phyloP scores from a whole-genome alignment of 1,140 invertebrate species.

The Eufriesea mexicana region DNA sequence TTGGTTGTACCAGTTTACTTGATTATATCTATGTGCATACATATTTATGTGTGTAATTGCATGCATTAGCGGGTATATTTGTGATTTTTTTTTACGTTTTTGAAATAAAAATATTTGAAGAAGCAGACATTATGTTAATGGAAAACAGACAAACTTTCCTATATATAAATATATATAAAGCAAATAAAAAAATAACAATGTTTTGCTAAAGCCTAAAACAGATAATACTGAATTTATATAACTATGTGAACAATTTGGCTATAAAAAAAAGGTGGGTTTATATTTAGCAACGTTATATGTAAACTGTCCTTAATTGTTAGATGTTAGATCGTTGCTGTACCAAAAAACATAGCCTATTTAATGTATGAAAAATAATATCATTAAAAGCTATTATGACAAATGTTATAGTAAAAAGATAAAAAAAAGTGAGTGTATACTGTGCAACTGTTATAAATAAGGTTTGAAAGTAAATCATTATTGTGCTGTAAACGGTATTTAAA shows the following conservation, averaged over 20 bases:
- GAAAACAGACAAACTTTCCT: slow-evolving; percentile 42
- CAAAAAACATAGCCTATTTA: slow-evolving; percentile 64
- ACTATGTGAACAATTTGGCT: slow-evolving; percentile 53
- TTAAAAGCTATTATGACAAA: slow-evolving; percentile 59
- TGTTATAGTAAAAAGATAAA: slow-evolving; percentile 53
- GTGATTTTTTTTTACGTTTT: slow-evolving; percentile 12
- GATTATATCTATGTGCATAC: slow-evolving; percentile 17
- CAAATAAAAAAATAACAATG: slow-evolving; percentile 38
- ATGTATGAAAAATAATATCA: slow-evolving; percentile 57
- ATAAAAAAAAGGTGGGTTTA: slow-evolving; percentile 59
- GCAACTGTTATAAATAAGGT: slow-evolving; percentile 62
- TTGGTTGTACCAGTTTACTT: slow-evolving; percentile 25
- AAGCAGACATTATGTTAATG: slow-evolving; percentile 19
- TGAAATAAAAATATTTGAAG: slow-evolving; percentile 19
- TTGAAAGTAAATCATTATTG: slow-evolving; percentile 57
- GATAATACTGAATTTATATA: slow-evolving; percentile 59
- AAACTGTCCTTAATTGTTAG: slow-evolving; percentile 67
- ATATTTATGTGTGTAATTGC: slow-evolving; percentile 32
- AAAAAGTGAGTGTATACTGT: slow-evolving; percentile 59
- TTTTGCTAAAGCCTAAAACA: slow-evolving; percentile 44
- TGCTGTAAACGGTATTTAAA: slow-evolving; percentile 47
- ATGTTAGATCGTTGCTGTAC: slow-evolving; percentile 69
- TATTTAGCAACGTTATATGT: slow-evolving; percentile 63
- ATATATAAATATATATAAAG: slow-evolving; percentile 38
- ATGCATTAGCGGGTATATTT: slow-evolving; percentile 19